These are phyloP conservation scores for Phthorimaea operculella DNA, from an alignment of 1,140 invertebrate genomes.

Conservation along the genomic window DNA sequence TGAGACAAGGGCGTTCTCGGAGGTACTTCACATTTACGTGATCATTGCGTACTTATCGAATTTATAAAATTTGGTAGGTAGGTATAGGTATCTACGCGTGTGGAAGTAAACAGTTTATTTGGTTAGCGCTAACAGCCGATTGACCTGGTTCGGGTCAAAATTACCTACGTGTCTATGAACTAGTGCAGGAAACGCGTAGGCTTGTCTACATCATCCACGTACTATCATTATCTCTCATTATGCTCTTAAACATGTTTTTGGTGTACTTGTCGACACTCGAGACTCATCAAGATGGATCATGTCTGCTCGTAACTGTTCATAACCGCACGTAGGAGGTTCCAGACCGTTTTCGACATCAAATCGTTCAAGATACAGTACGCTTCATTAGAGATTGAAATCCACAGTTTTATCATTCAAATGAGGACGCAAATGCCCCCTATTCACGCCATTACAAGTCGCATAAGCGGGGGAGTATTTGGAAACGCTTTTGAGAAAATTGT, in stretches of 20 bases:
- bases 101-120: constrained; percentile 50
- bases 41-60: too few relatives aligned
- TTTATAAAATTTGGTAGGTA: too few relatives aligned
- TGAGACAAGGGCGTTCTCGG: too few relatives aligned
- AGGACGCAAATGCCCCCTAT: background rate
- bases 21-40: too few relatives aligned
- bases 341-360: background rate
- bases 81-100: too few relatives aligned
- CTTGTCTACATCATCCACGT: background rate
- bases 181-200: constrained; percentile 1
- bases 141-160: constrained; percentile 15
- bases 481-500: background rate
- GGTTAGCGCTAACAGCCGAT: constrained; percentile 37
- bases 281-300: background rate
- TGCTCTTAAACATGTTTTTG: background rate
- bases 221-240: constrained; percentile 2
- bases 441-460: background rate
- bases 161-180: background rate
- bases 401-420: constrained; percentile 5
- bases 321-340: background rate
- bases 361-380: background rate
- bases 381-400: background rate
- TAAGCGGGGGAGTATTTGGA: background rate
- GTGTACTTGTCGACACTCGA: background rate
- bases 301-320: background rate